phyloP scores from a whole-genome alignment of 2,797 vertebrate species.

The Chelmon rostratus region DNA sequence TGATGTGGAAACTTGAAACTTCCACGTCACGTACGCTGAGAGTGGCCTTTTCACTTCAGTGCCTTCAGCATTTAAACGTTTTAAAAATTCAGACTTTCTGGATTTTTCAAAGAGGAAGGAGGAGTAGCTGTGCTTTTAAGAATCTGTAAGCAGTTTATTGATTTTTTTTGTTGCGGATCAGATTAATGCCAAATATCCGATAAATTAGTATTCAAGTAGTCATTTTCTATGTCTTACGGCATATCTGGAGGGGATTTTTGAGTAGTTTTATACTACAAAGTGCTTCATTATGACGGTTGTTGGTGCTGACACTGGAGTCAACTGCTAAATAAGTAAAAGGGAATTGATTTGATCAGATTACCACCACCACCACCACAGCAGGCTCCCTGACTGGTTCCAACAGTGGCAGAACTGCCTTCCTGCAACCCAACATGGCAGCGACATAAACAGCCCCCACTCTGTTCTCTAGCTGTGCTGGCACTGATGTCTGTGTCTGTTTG shows the following conservation, averaged over 20 bases:
- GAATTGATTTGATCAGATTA: slow-evolving; percentile 16
- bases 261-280: not conserved
- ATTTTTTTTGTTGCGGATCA: not conserved
- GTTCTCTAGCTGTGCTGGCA: slow-evolving; percentile 10
- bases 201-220: slow-evolving; percentile 4
- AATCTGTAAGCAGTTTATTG: not conserved
- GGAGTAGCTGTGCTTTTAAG: not conserved
- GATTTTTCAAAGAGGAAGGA: not conserved
- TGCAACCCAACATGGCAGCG: slow-evolving; percentile 25
- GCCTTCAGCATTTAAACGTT: slow-evolving; percentile 1
- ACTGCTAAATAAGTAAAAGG: slow-evolving; percentile 4
- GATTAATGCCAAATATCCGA: not conserved
- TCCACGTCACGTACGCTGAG: not conserved
- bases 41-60: not conserved
- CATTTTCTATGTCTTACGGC: not conserved
- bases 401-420: slow-evolving; percentile 19
- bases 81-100: not conserved
- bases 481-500: slow-evolving; percentile 46
- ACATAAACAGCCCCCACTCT: slow-evolving; percentile 23
- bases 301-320: not conserved
- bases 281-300: not conserved
- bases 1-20: not conserved
- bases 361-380: not conserved
- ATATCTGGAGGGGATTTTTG: not conserved
- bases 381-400: slow-evolving; percentile 4